These are phyloP conservation scores for Naja naja DNA, from an alignment of 2,113 vertebrate species.

Conservation along the genomic window DNA sequence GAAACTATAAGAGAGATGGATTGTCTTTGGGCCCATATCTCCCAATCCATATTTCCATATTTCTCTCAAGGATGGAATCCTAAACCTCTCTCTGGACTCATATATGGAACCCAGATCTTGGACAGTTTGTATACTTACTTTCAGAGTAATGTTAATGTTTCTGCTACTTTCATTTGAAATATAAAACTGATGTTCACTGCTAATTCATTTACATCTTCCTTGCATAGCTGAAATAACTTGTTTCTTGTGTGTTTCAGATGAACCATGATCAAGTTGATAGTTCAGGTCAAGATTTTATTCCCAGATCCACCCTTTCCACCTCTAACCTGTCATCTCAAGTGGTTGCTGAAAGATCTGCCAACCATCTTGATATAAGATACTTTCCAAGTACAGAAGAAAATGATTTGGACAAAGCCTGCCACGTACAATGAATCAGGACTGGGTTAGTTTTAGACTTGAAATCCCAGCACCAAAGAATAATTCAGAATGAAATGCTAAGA, in stretches of 20 bases:
- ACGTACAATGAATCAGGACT: slow-evolving; percentile 73
- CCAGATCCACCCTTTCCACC: slow-evolving; percentile 44
- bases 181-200: not conserved
- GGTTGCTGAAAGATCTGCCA: slow-evolving; percentile 28
- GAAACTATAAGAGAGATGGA: not conserved
- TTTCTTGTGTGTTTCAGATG: slow-evolving; percentile 57
- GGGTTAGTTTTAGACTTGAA: not conserved
- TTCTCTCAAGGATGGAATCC: not conserved
- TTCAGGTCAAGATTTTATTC: not conserved
- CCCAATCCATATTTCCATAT: too few relatives aligned
- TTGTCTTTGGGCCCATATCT: not conserved
- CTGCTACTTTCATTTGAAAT: not conserved
- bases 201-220: not conserved
- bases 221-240: slow-evolving; percentile 8
- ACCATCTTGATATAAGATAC: not conserved
- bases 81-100: not conserved
- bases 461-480: not conserved
- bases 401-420: slow-evolving; percentile 76
- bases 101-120: not conserved
- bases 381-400: slow-evolving; percentile 46
- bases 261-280: slow-evolving; percentile 25
- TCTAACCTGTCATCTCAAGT: slow-evolving; percentile 43
- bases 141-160: not conserved
- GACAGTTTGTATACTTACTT: not conserved
- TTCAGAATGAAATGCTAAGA: not conserved